Conservation (phyloP, 2,888 invertebrate species). For the Acholoe squamosa region DNA sequence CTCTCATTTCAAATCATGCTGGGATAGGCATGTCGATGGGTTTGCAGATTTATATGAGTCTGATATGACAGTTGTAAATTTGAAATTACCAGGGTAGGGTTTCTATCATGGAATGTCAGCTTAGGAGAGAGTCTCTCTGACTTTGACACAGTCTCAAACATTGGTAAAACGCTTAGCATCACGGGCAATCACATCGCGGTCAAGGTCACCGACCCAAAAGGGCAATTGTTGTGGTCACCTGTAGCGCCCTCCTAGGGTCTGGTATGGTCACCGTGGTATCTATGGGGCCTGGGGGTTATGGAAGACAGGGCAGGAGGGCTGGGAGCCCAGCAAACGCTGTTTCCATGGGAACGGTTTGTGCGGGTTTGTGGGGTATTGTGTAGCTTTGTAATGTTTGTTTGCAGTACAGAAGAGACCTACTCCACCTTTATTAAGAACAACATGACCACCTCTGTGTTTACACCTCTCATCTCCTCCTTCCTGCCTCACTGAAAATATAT, state of each 20-base stretch:
- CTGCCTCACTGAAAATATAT: background rate
- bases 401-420: constrained; percentile 15
- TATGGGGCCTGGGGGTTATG: background rate
- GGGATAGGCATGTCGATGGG: no score
- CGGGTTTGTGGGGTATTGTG: constrained; percentile 8
- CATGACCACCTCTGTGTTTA: background rate
- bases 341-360: background rate
- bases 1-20: no score
- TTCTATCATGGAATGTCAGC: no score
- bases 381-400: constrained; percentile 17
- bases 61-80: background rate
- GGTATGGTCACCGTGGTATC: background rate
- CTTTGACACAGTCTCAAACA: background rate
- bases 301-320: background rate
- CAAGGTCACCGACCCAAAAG: background rate
- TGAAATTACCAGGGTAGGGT: constrained; percentile 15
- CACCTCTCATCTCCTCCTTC: background rate
- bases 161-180: background rate
- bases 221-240: constrained; percentile 38
- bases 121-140: background rate
- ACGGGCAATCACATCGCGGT: background rate
- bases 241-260: background rate
- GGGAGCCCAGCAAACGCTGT: background rate
- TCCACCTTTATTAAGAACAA: constrained; percentile 8
- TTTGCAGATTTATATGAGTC: background rate